Base-by-base conservation (phyloP, 2,113 vertebrate genomes). In the Megalops atlanticus region DNA sequence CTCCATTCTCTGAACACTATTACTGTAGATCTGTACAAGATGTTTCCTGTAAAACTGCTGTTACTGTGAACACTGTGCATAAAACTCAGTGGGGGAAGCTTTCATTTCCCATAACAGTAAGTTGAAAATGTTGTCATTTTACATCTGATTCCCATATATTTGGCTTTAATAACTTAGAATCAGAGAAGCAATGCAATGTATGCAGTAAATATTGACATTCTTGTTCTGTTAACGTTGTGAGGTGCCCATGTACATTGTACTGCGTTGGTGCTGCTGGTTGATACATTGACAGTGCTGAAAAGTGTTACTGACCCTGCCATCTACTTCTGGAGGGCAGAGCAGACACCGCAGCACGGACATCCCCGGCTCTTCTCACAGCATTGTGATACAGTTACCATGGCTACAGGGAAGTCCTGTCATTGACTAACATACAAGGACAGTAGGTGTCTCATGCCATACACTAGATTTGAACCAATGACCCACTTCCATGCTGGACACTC, bases 351-450 rank as follows among this genome's bases (percentile, higher is more conserved):
- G 64, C 38, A 39, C 31, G 69, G 36, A 40, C 11, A 41, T 35
- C 35, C 31, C 16, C 64, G 16, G 5, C 14, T 1, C 33, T 54
- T 12, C 14, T 69, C n/a, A 58, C 40, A 69, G 38, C 43, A 54
- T 33, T 68, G 31, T 31, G 16, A 16, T 27, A 71, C 15, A n/a
- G 45, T 73, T 39, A 45, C 78, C 78, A 80, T 54, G 45, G 58
- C 24, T 40, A 80, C 70, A 74, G 35, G 72, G 24, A 24, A 6
- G 2, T 71, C 31, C 68, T 71, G 21, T 71, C 27, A 64, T 64
- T 31, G 58, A n/a, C 8, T 64, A n/a, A 71, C 16, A 79, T 12
- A n/a, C 31, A 21, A 36, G 69, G 68, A 72, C 78, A 72, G 6
- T 38, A 11, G 31, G 21, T 33, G 16, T 31, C 69, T 71, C 69